Conservation (phyloP, 2,888 invertebrate species). For the Nysson spinosus region DNA sequence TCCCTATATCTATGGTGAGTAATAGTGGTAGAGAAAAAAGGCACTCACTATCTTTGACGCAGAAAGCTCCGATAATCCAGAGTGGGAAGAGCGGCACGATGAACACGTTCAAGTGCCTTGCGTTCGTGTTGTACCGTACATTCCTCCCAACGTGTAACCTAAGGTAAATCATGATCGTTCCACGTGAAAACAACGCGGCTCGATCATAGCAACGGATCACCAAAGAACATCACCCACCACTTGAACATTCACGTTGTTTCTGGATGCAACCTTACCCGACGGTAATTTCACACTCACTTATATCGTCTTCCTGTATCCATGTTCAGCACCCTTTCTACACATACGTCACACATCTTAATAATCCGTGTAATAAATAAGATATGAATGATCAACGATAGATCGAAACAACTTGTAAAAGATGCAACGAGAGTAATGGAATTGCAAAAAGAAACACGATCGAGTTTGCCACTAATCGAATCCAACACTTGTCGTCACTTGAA, state of each 20-base stretch:
- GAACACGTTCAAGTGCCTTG: constrained; percentile 66
- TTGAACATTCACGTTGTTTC: constrained; percentile 25
- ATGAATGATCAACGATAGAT: no score
- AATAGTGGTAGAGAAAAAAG: no score
- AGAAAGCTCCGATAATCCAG: constrained; percentile 74
- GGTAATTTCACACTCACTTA: neutral
- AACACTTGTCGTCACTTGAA: no score
- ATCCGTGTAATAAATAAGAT: neutral
- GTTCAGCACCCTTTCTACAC: constrained; percentile 17
- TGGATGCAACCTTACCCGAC: constrained; percentile 9
- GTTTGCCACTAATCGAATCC: no score
- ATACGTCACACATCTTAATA: constrained; percentile 20
- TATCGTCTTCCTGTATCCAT: constrained; percentile 17
- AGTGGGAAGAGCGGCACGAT: constrained; percentile 69
- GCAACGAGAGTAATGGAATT: no score
- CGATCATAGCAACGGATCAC: constrained; percentile 63
- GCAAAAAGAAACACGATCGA: no score
- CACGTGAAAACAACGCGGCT: constrained; percentile 60
- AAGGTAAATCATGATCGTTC: constrained; percentile 72
- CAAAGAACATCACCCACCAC: constrained; percentile 34
- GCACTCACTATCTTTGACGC: constrained; percentile 75
- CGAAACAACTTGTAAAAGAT: no score
- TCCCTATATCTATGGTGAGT: no score
- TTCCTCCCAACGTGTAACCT: constrained; percentile 65
- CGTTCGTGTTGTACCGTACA: constrained; percentile 61